Base-by-base conservation (phyloP, 2,888 invertebrate species). In the Ischnus inquisitorius region DNA sequence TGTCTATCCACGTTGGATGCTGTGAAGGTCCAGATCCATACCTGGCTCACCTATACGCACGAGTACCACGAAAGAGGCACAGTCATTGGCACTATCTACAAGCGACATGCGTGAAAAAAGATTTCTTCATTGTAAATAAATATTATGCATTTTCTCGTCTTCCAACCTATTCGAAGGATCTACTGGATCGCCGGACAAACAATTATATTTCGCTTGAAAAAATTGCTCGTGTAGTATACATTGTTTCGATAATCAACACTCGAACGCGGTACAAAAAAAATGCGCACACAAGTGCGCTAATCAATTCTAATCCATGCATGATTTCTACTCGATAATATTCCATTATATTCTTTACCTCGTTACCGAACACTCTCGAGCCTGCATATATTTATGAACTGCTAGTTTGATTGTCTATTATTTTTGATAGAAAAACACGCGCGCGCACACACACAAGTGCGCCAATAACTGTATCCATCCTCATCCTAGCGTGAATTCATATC, bases 1-100 rank as follows among this genome's bases (percentile, higher is more conserved):
- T 12, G 19, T 68, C 60, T 46, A 43, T 28, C 39, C 8, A 16
- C 46, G 48, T 28, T n/a, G 74, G 62, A 62, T 46, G 62, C 74
- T 62, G 62, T 46, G 28, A 28, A 19, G 43, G 22, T 74, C 74
- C 62, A 62, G 60, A 62, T 54, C 8, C 46, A 16, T 74, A 43
- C 48, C 48, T 84, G 83, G 82, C 54, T 22, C 79, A 86, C 87
- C 87, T 82, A 84, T 71, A 85, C 83, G 78, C 82, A 87, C 79
- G 68, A 82, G 79, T 60, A n/a, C 22, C 6, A 22, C 54, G 54
- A 54, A 22, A 54, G 12, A 22, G 54, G 10, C 54, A 8, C 22
- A 54, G 54, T 54, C 54, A 22, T 54, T 54, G 54, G 54, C 54
- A 54, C 4, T 16, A 16, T 10, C 22, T 3, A 3, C 22, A 54